These are phyloP conservation scores for Sphaerophoria rueppellii DNA, from an alignment of 2,888 invertebrate species.

Conservation along the genomic window DNA sequence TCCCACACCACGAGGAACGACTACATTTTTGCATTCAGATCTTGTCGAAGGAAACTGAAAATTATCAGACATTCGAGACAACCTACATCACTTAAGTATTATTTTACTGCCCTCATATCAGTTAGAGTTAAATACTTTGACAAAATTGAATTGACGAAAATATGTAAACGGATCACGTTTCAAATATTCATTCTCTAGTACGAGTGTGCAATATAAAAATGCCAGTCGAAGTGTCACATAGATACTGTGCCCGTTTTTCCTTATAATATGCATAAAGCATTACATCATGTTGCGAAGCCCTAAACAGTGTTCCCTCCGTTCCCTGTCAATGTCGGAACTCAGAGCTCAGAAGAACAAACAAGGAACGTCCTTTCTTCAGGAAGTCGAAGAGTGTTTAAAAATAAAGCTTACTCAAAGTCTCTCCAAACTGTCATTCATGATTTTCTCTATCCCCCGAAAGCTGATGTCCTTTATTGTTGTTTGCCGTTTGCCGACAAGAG, in stretches of 20 bases:
- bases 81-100: slow-evolving; percentile 58
- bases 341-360: background rate
- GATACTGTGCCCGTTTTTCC: slow-evolving; percentile 45
- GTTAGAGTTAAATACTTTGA: slow-evolving; percentile 37
- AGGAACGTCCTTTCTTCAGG: too few species aligned
- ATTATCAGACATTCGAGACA: slow-evolving; percentile 18
- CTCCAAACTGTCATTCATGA: background rate
- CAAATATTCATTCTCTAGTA: slow-evolving; percentile 66
- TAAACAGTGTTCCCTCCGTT: slow-evolving; percentile 12
- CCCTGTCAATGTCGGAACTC: background rate
- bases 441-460: background rate
- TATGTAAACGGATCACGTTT: slow-evolving; percentile 70
- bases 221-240: slow-evolving; percentile 51
- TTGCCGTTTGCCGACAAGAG: slow-evolving; percentile 46
- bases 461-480: background rate
- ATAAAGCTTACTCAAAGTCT: slow-evolving; percentile 17
- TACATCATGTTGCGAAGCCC: slow-evolving; percentile 47
- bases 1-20: too few species aligned
- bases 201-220: slow-evolving; percentile 71
- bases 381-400: background rate
- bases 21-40: background rate
- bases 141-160: slow-evolving; percentile 55
- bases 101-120: slow-evolving; percentile 38
- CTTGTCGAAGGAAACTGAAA: background rate
- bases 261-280: slow-evolving; percentile 3